phyloP scores from a whole-genome alignment of 2,113 vertebrate species.

The Antigone vipio region DNA sequence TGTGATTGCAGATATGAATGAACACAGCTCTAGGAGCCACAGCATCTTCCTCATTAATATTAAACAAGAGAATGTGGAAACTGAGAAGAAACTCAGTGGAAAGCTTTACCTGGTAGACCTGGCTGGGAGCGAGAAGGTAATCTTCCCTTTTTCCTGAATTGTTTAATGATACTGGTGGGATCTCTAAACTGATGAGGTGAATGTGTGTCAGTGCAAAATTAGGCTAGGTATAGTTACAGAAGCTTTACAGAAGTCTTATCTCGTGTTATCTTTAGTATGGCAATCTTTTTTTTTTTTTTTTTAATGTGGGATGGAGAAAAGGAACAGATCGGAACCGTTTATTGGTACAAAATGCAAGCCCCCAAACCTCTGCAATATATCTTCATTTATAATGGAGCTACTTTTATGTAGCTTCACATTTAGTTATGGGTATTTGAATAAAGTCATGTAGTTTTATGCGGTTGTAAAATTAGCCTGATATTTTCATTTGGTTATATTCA shows the following conservation, averaged over 20 bases:
- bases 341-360: neutral
- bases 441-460: neutral
- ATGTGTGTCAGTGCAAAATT: neutral
- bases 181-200: neutral
- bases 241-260: neutral
- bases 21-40: slow-evolving; percentile 97
- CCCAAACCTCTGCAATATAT: neutral
- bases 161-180: neutral
- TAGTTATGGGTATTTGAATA: neutral
- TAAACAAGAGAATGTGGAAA: slow-evolving; percentile 96
- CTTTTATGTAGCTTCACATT: neutral
- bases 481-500: neutral
- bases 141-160: neutral
- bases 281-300: neutral
- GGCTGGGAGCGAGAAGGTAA: slow-evolving; percentile 96
- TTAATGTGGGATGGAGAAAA: neutral
- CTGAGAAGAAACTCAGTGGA: slow-evolving; percentile 92
- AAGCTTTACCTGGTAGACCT: slow-evolving; percentile 97
- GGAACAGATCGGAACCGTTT: neutral
- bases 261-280: rapidly evolving
- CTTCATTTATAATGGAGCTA: neutral
- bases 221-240: neutral
- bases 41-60: slow-evolving; percentile 97
- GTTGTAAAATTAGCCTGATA: neutral
- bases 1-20: slow-evolving; percentile 91